Evolutionary conservation across 1,140 invertebrate species (phyloP), one percentile per base, ranked within the genome.

Genomic region (Tetragonula clypearis): DNA sequence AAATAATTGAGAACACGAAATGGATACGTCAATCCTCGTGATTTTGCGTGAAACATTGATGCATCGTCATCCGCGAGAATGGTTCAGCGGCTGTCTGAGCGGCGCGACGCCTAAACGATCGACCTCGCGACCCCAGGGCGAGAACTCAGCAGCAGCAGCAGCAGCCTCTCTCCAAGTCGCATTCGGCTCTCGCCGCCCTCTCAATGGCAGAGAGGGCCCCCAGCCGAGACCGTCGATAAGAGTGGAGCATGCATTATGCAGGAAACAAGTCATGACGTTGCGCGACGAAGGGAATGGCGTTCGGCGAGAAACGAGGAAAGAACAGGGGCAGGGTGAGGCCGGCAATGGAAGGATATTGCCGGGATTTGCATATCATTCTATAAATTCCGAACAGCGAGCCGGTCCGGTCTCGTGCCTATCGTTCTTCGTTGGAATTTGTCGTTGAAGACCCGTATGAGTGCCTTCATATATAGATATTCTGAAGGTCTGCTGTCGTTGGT

Each of bases 281-380:
- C 66, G 66, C 60, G 62, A 56, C 19, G 41, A 35, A n/a, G 78
- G 60, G 30, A 69, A 15, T n/a, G 19, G 49, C n/a, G 21, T 12
- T 41, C 41, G 14, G 35, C n/a, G 26, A 21, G 65, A n/a, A 75
- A 73, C 1, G 49, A 79, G 23, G 56, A 55, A 53, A 55, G n/a
- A 15, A 78, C 14, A 49, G 35, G 65, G 19, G 30, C 41, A 23
- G 30, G 69, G 53, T 62, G 74, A 85, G 69, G 55, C 69, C 55
- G 69, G 58, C 69, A 88, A 87, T 83, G 71, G 83, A 35, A 88
- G 79, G 82, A 91, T 91, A 85, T 69, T 82, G 84, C 66, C 49
- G 11, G 79, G 79, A 91, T 92, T 92, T 90, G 78, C 90, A 90
- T 89, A 90, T 88, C 83, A 88, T 92, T 92, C 91, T 87, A 87